Evolutionary conservation across 2,797 vertebrate genomes (phyloP).

Genomic region (Cygnus olor): DNA sequence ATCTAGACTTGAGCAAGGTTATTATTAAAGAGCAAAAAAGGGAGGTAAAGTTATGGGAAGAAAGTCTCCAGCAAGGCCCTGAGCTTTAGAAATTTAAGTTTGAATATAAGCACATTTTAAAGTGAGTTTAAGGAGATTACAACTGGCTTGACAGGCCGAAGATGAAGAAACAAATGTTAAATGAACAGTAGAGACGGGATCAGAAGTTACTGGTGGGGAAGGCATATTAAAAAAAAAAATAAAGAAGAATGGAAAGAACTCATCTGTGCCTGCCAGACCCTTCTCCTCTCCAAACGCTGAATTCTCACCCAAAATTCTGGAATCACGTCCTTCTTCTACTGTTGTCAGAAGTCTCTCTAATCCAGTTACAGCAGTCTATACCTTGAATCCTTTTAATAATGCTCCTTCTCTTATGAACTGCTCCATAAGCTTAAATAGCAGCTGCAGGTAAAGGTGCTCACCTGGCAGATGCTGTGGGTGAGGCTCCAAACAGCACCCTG

Average conservation of each 20-base stretch:
- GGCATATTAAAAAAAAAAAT: background rate
- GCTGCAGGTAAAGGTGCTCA: background rate
- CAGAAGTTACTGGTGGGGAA: background rate
- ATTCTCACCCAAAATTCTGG: background rate
- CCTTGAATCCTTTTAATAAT: background rate
- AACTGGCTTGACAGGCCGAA: background rate
- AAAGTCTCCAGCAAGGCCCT: background rate
- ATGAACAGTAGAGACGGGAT: background rate
- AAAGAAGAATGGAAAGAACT: background rate
- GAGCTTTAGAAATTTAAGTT: background rate
- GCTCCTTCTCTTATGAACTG: background rate
- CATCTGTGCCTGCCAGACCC: background rate
- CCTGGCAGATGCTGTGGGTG: background rate
- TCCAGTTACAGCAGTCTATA: background rate
- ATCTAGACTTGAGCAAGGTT: background rate
- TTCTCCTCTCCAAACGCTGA: background rate
- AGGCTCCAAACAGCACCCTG: background rate
- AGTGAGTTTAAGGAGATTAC: background rate
- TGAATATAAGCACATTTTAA: background rate
- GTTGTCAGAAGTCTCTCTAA: background rate
- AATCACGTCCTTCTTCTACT: fast-evolving
- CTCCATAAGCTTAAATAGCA: background rate
- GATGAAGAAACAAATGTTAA: background rate
- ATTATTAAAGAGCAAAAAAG: background rate
- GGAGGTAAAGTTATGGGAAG: background rate